A percentile compares a stretch with the other conserved stretches of the same genome.
These are phyloP conservation scores for Drosophila recens DNA, from an alignment of 2,888 invertebrate genomes.

Conservation along the genomic window DNA sequence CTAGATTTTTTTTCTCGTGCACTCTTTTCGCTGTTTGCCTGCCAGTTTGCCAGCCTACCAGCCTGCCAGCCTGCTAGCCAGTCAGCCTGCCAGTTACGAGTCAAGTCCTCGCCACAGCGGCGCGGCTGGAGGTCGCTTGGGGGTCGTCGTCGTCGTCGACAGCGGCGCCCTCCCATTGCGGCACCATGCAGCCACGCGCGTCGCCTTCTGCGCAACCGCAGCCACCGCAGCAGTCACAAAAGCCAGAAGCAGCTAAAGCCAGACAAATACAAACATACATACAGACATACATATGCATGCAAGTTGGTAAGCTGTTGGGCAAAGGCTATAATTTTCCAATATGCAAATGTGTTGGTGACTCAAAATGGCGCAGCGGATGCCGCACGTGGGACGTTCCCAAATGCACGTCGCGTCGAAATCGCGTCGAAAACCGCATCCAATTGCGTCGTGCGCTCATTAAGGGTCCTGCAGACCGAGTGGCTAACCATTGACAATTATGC, in stretches of 20 bases:
- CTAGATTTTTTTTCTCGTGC: constrained; percentile 35
- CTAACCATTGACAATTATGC: constrained; percentile 71
- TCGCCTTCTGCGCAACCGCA: constrained; percentile 79
- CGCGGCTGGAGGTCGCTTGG: constrained; percentile 77
- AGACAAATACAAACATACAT: constrained; percentile 3
- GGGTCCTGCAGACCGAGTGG: constrained; percentile 45
- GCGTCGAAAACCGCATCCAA: constrained; percentile 36
- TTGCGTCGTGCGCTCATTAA: constrained; percentile 56
- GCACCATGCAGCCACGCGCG: constrained; percentile 84
- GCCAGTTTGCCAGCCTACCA: constrained; percentile 4
- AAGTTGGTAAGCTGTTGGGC: constrained; percentile 30
- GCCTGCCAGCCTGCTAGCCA: constrained; percentile 14
- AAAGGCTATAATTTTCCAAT: constrained; percentile 76
- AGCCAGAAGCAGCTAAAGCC: constrained; percentile 60
- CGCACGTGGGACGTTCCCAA: constrained; percentile 51
- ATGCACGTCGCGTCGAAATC: constrained; percentile 2
- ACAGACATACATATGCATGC: not conserved
- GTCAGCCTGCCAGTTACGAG: constrained; percentile 63
- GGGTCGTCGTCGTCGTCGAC: constrained; percentile 66
- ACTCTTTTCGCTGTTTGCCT: constrained; percentile 51
- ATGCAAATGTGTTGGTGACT: constrained; percentile 75
- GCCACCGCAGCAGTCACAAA: constrained; percentile 56
- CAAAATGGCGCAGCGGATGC: constrained; percentile 71
- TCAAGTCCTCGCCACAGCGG: constrained; percentile 69
- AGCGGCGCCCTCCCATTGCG: constrained; percentile 84